Evolutionary conservation across 2,888 invertebrate genomes (phyloP), one percentile per base, ranked within the genome.

Genomic region (Xylophagus ater): DNA sequence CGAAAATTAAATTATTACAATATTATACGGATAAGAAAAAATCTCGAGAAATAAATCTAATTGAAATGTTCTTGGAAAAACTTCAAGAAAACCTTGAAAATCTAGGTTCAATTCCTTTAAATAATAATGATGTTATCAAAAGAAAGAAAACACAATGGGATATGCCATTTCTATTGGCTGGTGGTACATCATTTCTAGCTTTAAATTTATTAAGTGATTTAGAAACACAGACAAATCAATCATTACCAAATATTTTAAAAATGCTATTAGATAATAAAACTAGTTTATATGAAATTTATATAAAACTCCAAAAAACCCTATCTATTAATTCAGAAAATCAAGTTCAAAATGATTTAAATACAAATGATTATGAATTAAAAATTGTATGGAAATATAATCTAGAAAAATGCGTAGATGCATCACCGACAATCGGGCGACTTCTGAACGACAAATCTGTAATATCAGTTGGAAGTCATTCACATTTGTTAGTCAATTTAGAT

Each of bases 381-480:
- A 34, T 42, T n/a, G 31, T 24, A 13, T 48, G 40, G 34, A 68
- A 64, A 46, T 71, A 68, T 56, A 64, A 83, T 59, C 71, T 81
- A 35, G 68, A 71, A 26, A 89, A 87, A 62, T 90, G 90, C 66
- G 75, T 90, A 8, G 89, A 90, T 69, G 79, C 84, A 7, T 74
- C 84, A 10, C 83, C 86, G 14, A 65, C 72, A 15, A 5, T 41
- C 13, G 21, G n/a, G 5, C 10, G 4, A 4, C 9, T 17, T 9
- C 49, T 76, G 35, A 71, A 72, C 49, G 60, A 57, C 49, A 51
- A 56, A 21, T 53, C 51, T 5, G 62, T 63, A 38, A 65, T 73
- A 4, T 69, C 72, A 24, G 72, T 79, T 42, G 82, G 81, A 5
- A 78, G 80, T 34, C 90, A 89, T 63, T 83, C 88, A 0, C 78